Evolutionary conservation across 2,888 invertebrate species (phyloP), one percentile per base, ranked within the genome.

Genomic region (Dastarcus helophoroides): DNA sequence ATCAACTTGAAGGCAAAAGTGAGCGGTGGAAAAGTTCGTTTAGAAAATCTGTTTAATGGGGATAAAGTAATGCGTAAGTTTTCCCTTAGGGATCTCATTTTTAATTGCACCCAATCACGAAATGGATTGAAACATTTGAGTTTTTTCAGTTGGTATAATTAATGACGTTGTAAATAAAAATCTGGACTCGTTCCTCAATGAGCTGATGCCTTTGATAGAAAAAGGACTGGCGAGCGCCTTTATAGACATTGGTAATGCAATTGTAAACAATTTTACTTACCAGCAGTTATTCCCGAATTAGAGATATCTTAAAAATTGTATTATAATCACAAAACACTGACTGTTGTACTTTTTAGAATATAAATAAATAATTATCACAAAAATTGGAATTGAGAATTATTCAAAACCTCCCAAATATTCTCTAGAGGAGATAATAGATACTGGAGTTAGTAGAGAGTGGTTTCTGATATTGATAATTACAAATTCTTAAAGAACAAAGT

Each of bases 91-190:
- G n/a, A n/a, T 53, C 34, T 3, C n/a, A n/a, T n/a, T n/a, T n/a
- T n/a, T n/a, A n/a, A n/a, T n/a, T n/a, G n/a, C n/a, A n/a, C n/a
- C n/a, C n/a, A n/a, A n/a, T n/a, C n/a, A n/a, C n/a, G n/a, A n/a
- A n/a, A n/a, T n/a, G n/a, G n/a, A n/a, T n/a, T n/a, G n/a, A n/a
- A n/a, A n/a, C n/a, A 11, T 3, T 13, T 28, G 8, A 19, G 11
- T 26, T 17, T 10, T 58, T 54, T 25, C 45, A 63, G 63, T 58
- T 36, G 63, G 64, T 8, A 60, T 69, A n/a, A 55, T 72, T 9
- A 72, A 71, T 47, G 58, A 58, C 16, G 66, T 68, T 0, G 65
- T 72, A 19, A 73, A 73, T 47, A 60, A 58, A 40, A 73, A 73
- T 44, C 64, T 72, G 35, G 59, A 65, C 17, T 42, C 60, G 2